A percentile compares a stretch with the other conserved stretches of the same genome.
Evolutionary conservation across 2,888 invertebrate species (phyloP).

Genomic region (Cheilosia vernalis): DNA sequence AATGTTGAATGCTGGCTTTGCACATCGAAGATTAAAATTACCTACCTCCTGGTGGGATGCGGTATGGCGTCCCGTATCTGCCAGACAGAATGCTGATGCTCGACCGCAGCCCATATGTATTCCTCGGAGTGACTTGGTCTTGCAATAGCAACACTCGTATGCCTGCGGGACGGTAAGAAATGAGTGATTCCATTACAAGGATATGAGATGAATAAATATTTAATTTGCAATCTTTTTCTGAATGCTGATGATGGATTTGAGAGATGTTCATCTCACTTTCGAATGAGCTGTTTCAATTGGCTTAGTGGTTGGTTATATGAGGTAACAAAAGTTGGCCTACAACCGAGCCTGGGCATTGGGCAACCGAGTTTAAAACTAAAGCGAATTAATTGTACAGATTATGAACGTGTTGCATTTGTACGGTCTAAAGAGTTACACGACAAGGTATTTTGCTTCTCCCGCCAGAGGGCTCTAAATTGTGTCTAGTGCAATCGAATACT

Average conservation of each 20-base stretch:
- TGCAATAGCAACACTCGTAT: neutral
- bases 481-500: too few relatives aligned
- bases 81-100: conserved; percentile 48
- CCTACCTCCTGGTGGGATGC: conserved; percentile 38
- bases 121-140: conserved; percentile 43
- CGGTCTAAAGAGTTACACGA: too few relatives aligned
- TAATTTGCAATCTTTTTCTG: conserved; percentile 62
- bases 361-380: too few relatives aligned
- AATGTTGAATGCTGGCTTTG: conserved; percentile 52
- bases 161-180: conserved; percentile 65
- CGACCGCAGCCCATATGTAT: conserved; percentile 58
- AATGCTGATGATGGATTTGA: conserved; percentile 54
- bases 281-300: conserved; percentile 33
- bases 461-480: too few relatives aligned
- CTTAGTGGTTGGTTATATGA: conserved; percentile 15
- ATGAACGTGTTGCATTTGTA: too few relatives aligned
- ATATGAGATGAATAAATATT: conserved; percentile 66
- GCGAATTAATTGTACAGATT: too few relatives aligned
- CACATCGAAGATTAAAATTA: conserved; percentile 74
- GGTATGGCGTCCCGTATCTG: conserved; percentile 12
- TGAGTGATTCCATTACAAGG: conserved; percentile 65
- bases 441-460: too few relatives aligned
- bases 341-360: too few relatives aligned
- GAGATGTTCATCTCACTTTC: conserved; percentile 28
- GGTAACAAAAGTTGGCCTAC: neutral